Evolutionary conservation across 1,140 invertebrate species (phyloP).

Genomic region (Leptinotarsa texana): DNA sequence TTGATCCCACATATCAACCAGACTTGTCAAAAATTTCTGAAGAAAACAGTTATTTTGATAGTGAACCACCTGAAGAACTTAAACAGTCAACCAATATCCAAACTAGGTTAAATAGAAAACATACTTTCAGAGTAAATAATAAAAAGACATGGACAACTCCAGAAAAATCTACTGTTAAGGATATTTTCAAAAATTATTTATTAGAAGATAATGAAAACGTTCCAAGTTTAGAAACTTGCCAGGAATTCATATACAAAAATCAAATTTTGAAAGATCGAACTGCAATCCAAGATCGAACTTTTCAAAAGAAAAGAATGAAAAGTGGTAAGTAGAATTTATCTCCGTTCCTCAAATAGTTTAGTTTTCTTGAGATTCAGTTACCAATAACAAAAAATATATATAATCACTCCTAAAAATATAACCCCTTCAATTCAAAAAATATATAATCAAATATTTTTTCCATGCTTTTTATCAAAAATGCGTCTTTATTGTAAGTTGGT

Average conservation of each 20-base stretch:
- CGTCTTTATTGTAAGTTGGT: background rate
- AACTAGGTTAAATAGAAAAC: slow-evolving; percentile 5
- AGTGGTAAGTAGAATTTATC: background rate
- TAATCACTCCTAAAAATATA: no score
- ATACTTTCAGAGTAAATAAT: background rate
- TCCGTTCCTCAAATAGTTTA: background rate
- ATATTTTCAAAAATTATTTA: slow-evolving; percentile 21
- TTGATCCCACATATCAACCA: background rate
- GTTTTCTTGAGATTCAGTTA: no score
- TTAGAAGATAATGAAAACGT: background rate
- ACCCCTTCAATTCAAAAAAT: background rate
- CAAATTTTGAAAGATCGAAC: slow-evolving; percentile 4
- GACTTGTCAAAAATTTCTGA: slow-evolving; percentile 16
- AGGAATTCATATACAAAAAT: slow-evolving; percentile 18
- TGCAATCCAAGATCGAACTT: slow-evolving; percentile 8
- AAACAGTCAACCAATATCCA: background rate
- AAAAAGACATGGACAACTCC: slow-evolving; percentile 16
- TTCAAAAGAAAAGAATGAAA: background rate
- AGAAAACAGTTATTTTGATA: background rate
- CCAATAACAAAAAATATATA: no score
- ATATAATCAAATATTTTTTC: slow-evolving; percentile 3
- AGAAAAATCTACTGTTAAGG: background rate
- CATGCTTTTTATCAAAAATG: background rate
- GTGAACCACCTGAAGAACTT: background rate
- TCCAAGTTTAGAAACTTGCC: slow-evolving; percentile 14